Percentiles rank a stretch among this genome's conserved stretches.
These are phyloP conservation scores for Agapostemon virescens DNA, from an alignment of 2,888 invertebrate species.

Conservation along the genomic window DNA sequence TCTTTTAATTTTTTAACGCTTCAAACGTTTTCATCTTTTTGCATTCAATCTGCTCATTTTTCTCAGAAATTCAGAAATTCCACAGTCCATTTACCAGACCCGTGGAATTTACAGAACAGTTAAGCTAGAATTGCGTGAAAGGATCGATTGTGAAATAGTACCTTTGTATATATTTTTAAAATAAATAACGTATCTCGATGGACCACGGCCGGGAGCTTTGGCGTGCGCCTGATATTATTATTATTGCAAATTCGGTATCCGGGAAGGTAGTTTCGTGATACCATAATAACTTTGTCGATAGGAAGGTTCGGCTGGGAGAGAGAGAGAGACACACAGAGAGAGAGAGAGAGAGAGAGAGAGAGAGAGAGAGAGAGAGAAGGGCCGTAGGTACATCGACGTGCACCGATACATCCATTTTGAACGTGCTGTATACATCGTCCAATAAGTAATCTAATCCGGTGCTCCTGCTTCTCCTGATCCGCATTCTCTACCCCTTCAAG, in stretches of 20 bases:
- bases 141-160: neutral
- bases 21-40: too few species aligned
- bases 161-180: neutral
- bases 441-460: slow-evolving; percentile 72
- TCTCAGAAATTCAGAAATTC: neutral
- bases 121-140: neutral
- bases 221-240: neutral
- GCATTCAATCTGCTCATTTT: too few species aligned
- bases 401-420: slow-evolving; percentile 48
- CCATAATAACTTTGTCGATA: slow-evolving; percentile 46
- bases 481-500: slow-evolving; percentile 60
- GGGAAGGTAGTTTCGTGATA: slow-evolving; percentile 37
- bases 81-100: neutral
- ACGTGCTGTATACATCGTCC: slow-evolving; percentile 58
- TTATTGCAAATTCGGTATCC: slow-evolving; percentile 8
- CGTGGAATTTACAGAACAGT: neutral
- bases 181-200: neutral
- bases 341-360: neutral
- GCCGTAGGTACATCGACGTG: slow-evolving; percentile 10
- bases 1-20: too few species aligned
- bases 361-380: neutral
- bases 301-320: slow-evolving; percentile 12
- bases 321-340: too few species aligned
- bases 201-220: neutral
- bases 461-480: slow-evolving; percentile 62